Conservation (phyloP, 1,140 invertebrate genomes). For the Amyelois transitella region DNA sequence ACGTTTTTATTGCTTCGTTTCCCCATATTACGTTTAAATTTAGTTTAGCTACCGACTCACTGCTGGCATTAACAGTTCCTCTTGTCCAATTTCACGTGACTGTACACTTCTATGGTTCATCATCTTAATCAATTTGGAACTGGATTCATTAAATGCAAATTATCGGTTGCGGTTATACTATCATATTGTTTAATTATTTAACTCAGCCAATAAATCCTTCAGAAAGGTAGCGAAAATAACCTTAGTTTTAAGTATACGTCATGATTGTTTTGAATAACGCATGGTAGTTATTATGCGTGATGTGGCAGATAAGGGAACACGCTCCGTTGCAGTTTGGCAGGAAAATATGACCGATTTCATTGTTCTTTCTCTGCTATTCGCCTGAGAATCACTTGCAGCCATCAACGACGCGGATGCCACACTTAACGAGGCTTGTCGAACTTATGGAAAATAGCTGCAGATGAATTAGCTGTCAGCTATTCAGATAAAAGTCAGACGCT, state of each 20-base stretch:
- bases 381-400: slow-evolving; percentile 64
- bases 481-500: slow-evolving; percentile 44
- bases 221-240: slow-evolving; percentile 51
- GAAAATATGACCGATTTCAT: slow-evolving; percentile 71
- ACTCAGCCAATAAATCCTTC: slow-evolving; percentile 29
- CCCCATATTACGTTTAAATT: slow-evolving; percentile 27
- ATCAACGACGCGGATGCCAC: slow-evolving; percentile 60
- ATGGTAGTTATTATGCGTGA: slow-evolving; percentile 58
- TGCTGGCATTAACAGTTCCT: slow-evolving; percentile 5
- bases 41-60: slow-evolving; percentile 10
- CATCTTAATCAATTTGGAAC: slow-evolving; percentile 1
- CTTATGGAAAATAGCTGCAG: slow-evolving; percentile 58
- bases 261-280: slow-evolving; percentile 50
- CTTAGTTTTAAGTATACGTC: slow-evolving; percentile 49
- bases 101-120: background rate
- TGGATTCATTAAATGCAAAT: slow-evolving; percentile 4
- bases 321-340: slow-evolving; percentile 57
- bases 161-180: background rate
- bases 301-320: slow-evolving; percentile 59
- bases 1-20: slow-evolving; percentile 38
- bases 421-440: slow-evolving; percentile 71
- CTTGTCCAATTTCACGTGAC: background rate
- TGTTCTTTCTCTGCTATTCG: slow-evolving; percentile 53
- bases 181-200: slow-evolving; percentile 24
- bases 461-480: slow-evolving; percentile 58